Base-by-base conservation (phyloP, 2,113 vertebrate genomes). In the Salminus brasiliensis region DNA sequence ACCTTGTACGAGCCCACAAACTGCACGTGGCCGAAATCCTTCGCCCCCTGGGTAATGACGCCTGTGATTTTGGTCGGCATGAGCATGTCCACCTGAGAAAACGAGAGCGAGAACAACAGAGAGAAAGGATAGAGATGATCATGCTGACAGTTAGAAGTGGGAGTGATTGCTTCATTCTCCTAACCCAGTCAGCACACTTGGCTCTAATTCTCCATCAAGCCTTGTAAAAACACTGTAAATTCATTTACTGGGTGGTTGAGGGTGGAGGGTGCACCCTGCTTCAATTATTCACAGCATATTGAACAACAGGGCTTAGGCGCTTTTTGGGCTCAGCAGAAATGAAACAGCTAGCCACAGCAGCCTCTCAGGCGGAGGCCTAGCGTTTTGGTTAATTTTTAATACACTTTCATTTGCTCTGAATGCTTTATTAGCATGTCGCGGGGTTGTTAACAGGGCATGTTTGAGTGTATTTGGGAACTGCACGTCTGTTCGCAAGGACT, bases 1-100 rank as follows among this genome's bases (percentile, higher is more conserved):
- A 99, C 83, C 90, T 99, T 99, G 92, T 99, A 99, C 23, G 98
- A 99, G 12, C 97, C 97, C 13, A 99, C 97, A 53, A 99, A 99
- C 68, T 99, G 98, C 67, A 99, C 95, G 0, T 98, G 97, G 63
- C 98, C 98, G 84, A 99, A 99, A 92, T 99, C 97, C 91, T 98
- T 99, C 7, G 98, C 98, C 90, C 98, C 97, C 89, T 99, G 98
- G 82, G 97, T 99, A 87, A 99, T 98, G 73, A 99, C 91, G 36
- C 97, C 98, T 8, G 98, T 99, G 85, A 99, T 94, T 93, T 98
- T 99, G 57, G 96, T 98, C 23, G 95, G 96, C 30, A 93, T 86
- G 59, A 95, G 95, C 85, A 99, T 92, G 84, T 99, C 98, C 84
- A 98, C 90, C 98, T 99, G 83, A 84, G 43, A 76, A 57, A 49